These are phyloP conservation scores for cat (Felis catus) DNA, from an alignment of 2,113 vertebrate genomes.

Conservation along the genomic window DNA sequence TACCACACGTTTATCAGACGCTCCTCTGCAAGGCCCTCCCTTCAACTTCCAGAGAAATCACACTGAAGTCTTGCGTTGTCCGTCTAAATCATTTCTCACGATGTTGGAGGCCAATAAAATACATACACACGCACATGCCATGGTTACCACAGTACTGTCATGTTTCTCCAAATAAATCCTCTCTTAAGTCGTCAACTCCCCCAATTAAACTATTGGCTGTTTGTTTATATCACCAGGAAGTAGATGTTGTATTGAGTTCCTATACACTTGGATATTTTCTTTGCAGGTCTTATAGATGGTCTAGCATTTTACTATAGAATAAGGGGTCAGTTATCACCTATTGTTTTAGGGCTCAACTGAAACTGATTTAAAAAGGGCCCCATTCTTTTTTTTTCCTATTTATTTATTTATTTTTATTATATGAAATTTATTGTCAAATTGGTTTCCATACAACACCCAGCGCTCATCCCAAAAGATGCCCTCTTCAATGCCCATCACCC, in stretches of 20 bases:
- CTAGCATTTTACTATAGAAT: neutral
- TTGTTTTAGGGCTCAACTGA: neutral
- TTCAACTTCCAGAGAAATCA: neutral
- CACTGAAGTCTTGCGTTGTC: neutral
- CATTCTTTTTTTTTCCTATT: too few relatives aligned
- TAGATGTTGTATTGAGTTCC: neutral
- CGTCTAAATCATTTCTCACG: neutral
- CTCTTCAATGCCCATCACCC: too few relatives aligned
- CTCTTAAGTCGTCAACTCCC: neutral
- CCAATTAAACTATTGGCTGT: neutral
- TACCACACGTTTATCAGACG: neutral
- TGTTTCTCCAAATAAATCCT: neutral
- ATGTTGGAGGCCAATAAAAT: neutral
- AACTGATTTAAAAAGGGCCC: neutral
- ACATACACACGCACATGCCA: neutral
- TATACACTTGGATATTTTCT: neutral
- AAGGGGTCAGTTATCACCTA: neutral
- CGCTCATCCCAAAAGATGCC: too few relatives aligned
- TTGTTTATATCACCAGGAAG: neutral
- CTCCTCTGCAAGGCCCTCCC: neutral
- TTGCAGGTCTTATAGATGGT: neutral
- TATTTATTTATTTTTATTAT: too few relatives aligned
- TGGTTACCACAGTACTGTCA: neutral
- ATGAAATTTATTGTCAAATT: too few relatives aligned
- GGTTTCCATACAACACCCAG: too few relatives aligned